These are phyloP conservation scores for Chloebia gouldiae DNA, from an alignment of 2,113 vertebrate genomes.

Conservation along the genomic window DNA sequence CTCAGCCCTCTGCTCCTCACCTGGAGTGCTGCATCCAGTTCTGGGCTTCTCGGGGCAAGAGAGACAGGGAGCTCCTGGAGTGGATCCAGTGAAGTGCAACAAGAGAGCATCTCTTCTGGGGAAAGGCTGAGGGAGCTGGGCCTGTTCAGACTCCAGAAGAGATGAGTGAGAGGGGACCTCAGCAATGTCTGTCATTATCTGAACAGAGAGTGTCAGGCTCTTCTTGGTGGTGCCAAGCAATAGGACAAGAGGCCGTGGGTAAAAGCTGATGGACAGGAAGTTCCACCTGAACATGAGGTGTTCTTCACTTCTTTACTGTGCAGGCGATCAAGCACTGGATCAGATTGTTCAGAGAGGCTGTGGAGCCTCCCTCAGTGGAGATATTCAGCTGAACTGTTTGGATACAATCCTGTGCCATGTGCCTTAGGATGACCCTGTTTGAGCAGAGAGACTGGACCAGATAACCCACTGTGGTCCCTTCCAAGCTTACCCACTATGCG, in stretches of 20 bases:
- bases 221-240: neutral
- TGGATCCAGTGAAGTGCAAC: neutral
- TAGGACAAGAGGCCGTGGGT: neutral
- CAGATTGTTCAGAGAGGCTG: neutral
- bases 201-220: neutral
- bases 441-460: neutral
- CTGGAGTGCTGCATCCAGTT: neutral
- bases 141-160: neutral
- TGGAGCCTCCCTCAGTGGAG: neutral
- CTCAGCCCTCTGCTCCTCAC: neutral
- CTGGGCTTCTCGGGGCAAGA: neutral
- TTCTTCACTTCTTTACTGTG: neutral
- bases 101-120: neutral
- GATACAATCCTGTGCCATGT: neutral
- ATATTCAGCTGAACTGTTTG: neutral
- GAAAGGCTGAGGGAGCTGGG: neutral
- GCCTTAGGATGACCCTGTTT: neutral
- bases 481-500: accelerated
- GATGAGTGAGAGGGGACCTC: neutral
- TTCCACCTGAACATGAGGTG: neutral
- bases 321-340: accelerated
- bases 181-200: neutral
- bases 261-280: neutral
- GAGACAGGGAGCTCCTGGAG: neutral
- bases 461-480: neutral